These are phyloP conservation scores for Caenorhabditis imperialis DNA, from an alignment of 2,888 invertebrate species.

Conservation along the genomic window DNA sequence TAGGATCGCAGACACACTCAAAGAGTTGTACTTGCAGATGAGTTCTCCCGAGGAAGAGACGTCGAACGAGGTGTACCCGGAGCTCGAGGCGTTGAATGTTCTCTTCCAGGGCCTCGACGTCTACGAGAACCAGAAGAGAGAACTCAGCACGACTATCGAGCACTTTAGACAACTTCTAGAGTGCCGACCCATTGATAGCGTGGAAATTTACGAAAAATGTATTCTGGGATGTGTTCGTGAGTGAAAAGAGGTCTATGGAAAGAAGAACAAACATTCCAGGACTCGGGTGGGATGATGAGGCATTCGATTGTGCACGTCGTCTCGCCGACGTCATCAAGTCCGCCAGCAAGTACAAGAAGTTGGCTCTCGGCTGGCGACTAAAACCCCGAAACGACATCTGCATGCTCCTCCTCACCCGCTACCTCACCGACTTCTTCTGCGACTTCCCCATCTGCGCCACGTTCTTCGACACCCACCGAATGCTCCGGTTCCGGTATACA, in stretches of 20 bases:
- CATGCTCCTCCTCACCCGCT: background rate
- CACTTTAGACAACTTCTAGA: constrained; percentile 1
- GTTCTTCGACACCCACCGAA: background rate
- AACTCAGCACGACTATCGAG: constrained; percentile 2
- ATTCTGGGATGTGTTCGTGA: constrained; percentile 10
- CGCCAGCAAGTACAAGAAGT: constrained; percentile 1
- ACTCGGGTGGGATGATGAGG: constrained; percentile 6
- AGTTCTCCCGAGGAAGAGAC: background rate
- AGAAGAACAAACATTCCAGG: background rate
- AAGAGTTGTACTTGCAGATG: no score
- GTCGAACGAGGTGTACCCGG: background rate
- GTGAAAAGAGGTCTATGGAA: background rate
- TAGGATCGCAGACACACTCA: no score
- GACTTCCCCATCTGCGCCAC: constrained; percentile 6
- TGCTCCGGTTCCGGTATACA: constrained; percentile 4
- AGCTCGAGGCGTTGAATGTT: background rate
- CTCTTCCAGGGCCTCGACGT: no score
- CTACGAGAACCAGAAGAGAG: background rate
- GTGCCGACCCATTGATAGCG: background rate
- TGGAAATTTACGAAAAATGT: constrained; percentile 11
- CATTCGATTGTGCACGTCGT: background rate
- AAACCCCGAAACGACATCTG: constrained; percentile 2
- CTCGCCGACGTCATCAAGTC: constrained; percentile 1
- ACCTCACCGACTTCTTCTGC: constrained; percentile 14
- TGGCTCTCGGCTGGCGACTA: constrained; percentile 2